phyloP scores from a whole-genome alignment of 2,888 invertebrate species.

The Drosophila paramelanica region DNA sequence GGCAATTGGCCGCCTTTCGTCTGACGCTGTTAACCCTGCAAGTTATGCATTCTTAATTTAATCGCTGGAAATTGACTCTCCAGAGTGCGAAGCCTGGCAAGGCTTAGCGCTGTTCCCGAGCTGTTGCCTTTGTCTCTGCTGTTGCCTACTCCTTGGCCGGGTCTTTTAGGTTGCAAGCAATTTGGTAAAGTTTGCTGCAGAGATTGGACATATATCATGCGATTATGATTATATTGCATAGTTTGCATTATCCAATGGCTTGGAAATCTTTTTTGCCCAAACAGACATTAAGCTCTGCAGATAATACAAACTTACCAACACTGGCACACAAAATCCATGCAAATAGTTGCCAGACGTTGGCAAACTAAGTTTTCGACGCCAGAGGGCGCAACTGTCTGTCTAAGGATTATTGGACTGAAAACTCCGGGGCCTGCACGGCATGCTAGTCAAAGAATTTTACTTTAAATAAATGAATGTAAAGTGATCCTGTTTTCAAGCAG shows the following conservation, averaged over 20 bases:
- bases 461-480: not conserved
- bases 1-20: slow-evolving; percentile 28
- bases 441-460: not conserved
- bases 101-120: slow-evolving; percentile 43
- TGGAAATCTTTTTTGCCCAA: slow-evolving; percentile 59
- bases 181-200: slow-evolving; percentile 66
- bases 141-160: slow-evolving; percentile 10
- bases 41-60: slow-evolving; percentile 81
- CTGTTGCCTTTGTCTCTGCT: slow-evolving; percentile 10
- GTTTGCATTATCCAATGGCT: slow-evolving; percentile 80
- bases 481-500: not conserved
- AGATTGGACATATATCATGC: slow-evolving; percentile 81
- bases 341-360: slow-evolving; percentile 58
- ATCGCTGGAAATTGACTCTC: slow-evolving; percentile 80
- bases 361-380: slow-evolving; percentile 37
- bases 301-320: slow-evolving; percentile 27
- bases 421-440: not conserved
- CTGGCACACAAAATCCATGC: slow-evolving; percentile 28
- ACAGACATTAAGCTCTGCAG: slow-evolving; percentile 49
- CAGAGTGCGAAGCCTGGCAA: slow-evolving; percentile 58
- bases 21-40: slow-evolving; percentile 72
- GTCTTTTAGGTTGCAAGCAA: slow-evolving; percentile 27
- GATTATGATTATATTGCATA: slow-evolving; percentile 78
- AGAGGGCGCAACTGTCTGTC: slow-evolving; percentile 39
- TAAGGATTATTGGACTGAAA: slow-evolving; percentile 33